Conservation (phyloP, 1,140 invertebrate genomes). For the Penaeus vannamei region DNA sequence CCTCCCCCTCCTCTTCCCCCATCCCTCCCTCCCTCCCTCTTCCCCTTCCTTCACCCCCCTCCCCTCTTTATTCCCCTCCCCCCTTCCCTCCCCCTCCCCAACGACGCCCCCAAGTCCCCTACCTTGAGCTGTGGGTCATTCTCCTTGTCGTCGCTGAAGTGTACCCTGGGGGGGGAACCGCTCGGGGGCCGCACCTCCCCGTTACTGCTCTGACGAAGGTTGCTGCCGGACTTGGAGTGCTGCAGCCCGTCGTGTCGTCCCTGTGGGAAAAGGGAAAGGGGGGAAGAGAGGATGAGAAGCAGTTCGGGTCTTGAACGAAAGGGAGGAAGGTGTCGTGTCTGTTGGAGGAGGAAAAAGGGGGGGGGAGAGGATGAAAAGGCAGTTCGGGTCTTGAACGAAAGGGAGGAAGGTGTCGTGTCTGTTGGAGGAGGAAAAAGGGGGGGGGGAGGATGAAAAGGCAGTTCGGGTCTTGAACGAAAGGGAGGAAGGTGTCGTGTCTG, state of each 20-base stretch:
- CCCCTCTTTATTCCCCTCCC: no score
- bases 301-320: background rate
- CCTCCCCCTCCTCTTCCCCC: no score
- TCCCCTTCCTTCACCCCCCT: no score
- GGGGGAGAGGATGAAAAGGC: no score
- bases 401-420: background rate
- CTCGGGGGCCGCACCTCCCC: slow-evolving; percentile 73
- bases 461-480: background rate
- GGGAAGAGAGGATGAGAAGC: background rate
- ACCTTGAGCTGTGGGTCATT: slow-evolving; percentile 71
- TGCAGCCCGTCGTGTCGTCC: slow-evolving; percentile 50
- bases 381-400: background rate
- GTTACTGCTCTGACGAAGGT: slow-evolving; percentile 49
- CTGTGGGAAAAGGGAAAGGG: background rate
- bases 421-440: no score
- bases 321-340: background rate
- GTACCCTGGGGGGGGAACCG: slow-evolving; percentile 70
- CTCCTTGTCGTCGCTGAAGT: slow-evolving; percentile 71
- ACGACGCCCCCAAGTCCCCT: slow-evolving; percentile 65
- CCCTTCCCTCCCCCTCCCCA: no score
- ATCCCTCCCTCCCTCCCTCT: no score
- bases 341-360: no score
- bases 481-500: background rate
- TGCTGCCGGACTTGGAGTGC: slow-evolving; percentile 64
- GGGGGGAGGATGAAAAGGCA: no score